Evolutionary conservation across 2,888 invertebrate species (phyloP), one percentile per base, ranked within the genome.

Genomic region (Mesorhabditis sp.): DNA sequence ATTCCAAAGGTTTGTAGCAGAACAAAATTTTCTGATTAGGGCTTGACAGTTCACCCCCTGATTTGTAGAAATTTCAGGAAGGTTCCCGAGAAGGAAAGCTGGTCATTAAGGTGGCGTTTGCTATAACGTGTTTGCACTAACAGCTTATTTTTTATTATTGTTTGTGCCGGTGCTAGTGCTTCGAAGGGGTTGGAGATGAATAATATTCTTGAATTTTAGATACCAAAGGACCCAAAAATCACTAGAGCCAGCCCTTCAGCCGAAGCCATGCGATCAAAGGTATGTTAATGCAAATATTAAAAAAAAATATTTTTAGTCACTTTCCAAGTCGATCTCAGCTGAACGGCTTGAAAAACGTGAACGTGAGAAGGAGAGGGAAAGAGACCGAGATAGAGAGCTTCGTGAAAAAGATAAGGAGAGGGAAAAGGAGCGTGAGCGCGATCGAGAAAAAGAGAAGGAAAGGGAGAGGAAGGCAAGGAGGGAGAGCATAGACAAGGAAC

Each of bases 81-180:
- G n/a, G 58, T 50, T 50, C 58, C n/a, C 58, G 58, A 50, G 58
- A 50, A 13, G 58, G 58, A n/a, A 50, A 50, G n/a, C 58, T 50
- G 10, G n/a, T 50, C n/a, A 50, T 50, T n/a, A 50, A 50, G 58
- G 58, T 50, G 7, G 10, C 7, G 10, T 50, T 50, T 50, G n/a
- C 58, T 50, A n/a, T 50, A n/a, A 13, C n/a, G 7, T 50, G 58
- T n/a, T 50, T n/a, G 7, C 58, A 50, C 58, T 50, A 50, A 50
- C 58, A n/a, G 58, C 10, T n/a, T 50, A 13, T n/a, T 50, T 50
- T 50, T 50, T 50, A 13, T 50, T 50, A 10, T 10, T 10, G 28
- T 28, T 28, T 28, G 28, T 28, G 28, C 28, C 1, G 58, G 7
- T 50, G 58, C 58, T 50, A n/a, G 58, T 50, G 58, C 7, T 13